Evolutionary conservation across 2,797 vertebrate genomes (phyloP).

Genomic region (Acanthis flammea): DNA sequence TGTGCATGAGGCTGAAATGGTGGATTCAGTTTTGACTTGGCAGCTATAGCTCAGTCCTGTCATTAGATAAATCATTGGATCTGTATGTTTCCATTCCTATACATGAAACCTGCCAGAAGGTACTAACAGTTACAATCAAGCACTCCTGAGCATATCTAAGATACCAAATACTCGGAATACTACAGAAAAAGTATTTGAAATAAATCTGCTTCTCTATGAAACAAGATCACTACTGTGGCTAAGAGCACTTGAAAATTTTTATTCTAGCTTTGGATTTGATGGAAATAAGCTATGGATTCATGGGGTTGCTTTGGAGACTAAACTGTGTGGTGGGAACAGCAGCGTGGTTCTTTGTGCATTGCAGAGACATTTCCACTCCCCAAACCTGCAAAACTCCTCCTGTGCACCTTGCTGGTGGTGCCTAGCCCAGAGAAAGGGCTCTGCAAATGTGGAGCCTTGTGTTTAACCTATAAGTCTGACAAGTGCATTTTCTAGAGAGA

Average conservation of each 20-base stretch:
- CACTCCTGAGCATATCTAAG: background rate
- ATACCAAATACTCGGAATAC: background rate
- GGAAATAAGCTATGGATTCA: background rate
- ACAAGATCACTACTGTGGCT: background rate
- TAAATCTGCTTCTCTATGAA: background rate
- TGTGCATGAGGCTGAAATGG: background rate
- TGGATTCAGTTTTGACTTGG: background rate
- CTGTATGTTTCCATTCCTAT: background rate
- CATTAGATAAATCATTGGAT: background rate
- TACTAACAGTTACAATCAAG: background rate
- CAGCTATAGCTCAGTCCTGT: background rate
- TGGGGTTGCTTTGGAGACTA: background rate
- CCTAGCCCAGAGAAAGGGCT: background rate
- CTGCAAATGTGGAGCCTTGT: background rate
- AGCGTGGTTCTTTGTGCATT: background rate
- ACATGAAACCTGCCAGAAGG: background rate
- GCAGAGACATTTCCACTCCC: background rate
- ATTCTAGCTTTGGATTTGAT: background rate
- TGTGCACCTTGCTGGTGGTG: background rate
- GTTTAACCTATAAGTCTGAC: background rate
- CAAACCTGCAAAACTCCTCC: background rate
- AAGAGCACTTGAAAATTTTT: background rate
- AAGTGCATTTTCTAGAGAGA: background rate
- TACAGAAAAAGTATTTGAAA: background rate
- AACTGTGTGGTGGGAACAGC: fast-evolving